Percentiles rank a stretch among this genome's conserved stretches.
Evolutionary conservation across 2,797 vertebrate genomes (phyloP).

Genomic region (Hybognathus amarus): DNA sequence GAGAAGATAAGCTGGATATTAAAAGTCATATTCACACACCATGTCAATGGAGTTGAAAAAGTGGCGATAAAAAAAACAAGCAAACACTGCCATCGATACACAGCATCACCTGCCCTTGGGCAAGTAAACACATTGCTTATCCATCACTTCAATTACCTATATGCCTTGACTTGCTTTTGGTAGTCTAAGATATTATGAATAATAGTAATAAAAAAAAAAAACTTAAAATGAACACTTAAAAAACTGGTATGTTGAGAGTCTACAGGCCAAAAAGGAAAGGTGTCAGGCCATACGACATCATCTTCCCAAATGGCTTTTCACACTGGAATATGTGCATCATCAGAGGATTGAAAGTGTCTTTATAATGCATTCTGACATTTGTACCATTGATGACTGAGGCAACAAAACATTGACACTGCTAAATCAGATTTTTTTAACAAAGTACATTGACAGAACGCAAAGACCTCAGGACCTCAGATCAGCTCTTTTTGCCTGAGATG

Average conservation of each 20-base stretch:
- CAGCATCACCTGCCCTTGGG: background rate
- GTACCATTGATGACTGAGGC: slow-evolving; percentile 61
- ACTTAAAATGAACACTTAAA: background rate
- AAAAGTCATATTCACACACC: slow-evolving; percentile 50
- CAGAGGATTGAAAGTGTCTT: slow-evolving; percentile 64
- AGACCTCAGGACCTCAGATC: too few relatives aligned
- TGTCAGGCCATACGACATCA: background rate
- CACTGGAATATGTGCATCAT: slow-evolving; percentile 40
- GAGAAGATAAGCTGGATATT: slow-evolving; percentile 64
- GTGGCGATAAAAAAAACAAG: slow-evolving; percentile 48
- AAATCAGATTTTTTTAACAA: slow-evolving; percentile 28
- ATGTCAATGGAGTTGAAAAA: slow-evolving; percentile 29
- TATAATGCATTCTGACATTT: slow-evolving; percentile 78
- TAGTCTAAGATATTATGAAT: slow-evolving; percentile 17
- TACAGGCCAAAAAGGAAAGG: background rate
- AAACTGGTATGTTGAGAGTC: background rate
- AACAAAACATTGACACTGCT: slow-evolving; percentile 59
- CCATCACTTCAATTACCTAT: background rate
- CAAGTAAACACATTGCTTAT: slow-evolving; percentile 15
- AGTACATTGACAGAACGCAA: background rate
- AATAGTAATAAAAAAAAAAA: background rate
- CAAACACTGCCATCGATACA: slow-evolving; percentile 9
- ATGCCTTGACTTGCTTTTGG: background rate
- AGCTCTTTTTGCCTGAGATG: too few relatives aligned
- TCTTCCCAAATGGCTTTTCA: slow-evolving; percentile 58